phyloP scores from a whole-genome alignment of 2,888 invertebrate species.

The Aleiodes testaceus region DNA sequence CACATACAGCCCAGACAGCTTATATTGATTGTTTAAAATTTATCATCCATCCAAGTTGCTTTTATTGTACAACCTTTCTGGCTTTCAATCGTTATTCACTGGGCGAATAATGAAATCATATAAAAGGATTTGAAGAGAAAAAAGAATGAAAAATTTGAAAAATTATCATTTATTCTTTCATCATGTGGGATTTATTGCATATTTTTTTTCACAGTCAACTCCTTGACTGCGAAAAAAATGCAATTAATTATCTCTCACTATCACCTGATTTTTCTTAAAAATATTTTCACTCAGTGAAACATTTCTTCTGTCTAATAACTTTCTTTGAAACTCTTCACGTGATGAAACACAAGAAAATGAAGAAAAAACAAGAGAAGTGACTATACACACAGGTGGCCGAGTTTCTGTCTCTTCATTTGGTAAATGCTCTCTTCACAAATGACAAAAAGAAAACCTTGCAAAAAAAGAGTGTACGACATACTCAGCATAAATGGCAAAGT shows the following conservation, averaged over 20 bases:
- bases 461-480: conserved; percentile 25
- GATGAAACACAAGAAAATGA: neutral
- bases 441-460: conserved; percentile 10
- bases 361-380: neutral
- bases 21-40: conserved; percentile 46
- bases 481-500: conserved; percentile 29
- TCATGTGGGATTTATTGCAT: conserved; percentile 18
- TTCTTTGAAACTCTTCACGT: conserved; percentile 5
- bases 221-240: too few relatives aligned
- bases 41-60: conserved; percentile 39
- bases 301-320: conserved; percentile 16
- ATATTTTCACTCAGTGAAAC: neutral
- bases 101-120: conserved; percentile 17
- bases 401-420: conserved; percentile 41
- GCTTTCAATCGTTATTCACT: conserved; percentile 44
- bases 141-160: neutral
- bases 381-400: conserved; percentile 41
- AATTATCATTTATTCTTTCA: conserved; percentile 42
- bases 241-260: too few relatives aligned
- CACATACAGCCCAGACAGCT: conserved; percentile 40
- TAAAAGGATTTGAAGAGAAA: conserved; percentile 8
- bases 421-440: conserved; percentile 22
- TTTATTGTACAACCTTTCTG: conserved; percentile 33
- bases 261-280: too few relatives aligned
- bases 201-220: neutral